Conservation (phyloP, 1,140 invertebrate genomes). For the Caenorhabditis briggsae region DNA sequence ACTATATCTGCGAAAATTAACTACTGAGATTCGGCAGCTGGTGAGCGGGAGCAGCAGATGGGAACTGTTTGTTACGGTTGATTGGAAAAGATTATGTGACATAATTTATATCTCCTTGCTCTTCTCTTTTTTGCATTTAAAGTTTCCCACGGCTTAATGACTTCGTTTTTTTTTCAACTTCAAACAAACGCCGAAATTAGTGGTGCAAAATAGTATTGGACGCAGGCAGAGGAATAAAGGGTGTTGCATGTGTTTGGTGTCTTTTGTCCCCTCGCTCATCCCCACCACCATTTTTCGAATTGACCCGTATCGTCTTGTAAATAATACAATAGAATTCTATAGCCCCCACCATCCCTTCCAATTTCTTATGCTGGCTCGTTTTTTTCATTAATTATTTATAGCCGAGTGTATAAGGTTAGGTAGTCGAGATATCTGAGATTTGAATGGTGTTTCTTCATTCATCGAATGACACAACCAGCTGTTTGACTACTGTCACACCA, state of each 20-base stretch:
- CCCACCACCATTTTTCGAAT: slow-evolving; percentile 1
- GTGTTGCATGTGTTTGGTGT: slow-evolving; percentile 32
- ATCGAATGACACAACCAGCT: too few relatives aligned
- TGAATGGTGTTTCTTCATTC: too few relatives aligned
- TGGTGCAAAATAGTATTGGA: neutral
- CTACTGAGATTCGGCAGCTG: neutral
- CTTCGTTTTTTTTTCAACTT: neutral
- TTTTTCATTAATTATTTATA: slow-evolving; percentile 41
- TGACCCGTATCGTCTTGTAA: slow-evolving; percentile 44
- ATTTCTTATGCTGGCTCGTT: slow-evolving; percentile 18
- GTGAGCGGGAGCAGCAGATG: neutral
- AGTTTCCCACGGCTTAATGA: too few relatives aligned
- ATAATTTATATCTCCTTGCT: neutral
- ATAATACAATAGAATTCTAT: neutral
- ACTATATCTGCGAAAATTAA: neutral
- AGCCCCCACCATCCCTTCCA: neutral
- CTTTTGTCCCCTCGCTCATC: slow-evolving; percentile 1
- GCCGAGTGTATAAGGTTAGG: neutral
- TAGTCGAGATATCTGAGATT: neutral
- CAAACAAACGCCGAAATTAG: slow-evolving; percentile 22
- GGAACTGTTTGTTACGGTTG: too few relatives aligned
- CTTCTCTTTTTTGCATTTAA: too few relatives aligned
- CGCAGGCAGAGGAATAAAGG: neutral
- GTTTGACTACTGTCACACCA: too few relatives aligned
- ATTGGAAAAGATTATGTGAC: too few relatives aligned